Percentiles rank a stretch among this genome's conserved stretches.
Evolutionary conservation across 2,888 invertebrate species (phyloP).

Genomic region (Eristalis intricaria): DNA sequence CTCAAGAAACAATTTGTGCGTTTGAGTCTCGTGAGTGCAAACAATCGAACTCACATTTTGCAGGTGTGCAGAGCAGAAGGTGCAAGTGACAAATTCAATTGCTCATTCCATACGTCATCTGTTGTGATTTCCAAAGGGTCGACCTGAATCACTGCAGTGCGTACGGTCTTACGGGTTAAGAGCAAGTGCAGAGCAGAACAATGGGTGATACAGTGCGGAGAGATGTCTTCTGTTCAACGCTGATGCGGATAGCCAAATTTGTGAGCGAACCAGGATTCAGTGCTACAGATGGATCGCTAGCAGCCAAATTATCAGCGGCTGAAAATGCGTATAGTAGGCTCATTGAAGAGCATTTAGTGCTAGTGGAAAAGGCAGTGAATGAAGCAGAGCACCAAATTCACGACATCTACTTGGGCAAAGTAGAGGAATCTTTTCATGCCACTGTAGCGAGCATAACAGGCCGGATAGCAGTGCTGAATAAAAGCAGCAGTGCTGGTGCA

Average conservation of each 20-base stretch:
- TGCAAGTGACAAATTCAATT: background rate
- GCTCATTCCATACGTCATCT: constrained; percentile 3
- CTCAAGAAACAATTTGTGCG: background rate
- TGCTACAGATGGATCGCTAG: background rate
- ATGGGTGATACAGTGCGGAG: constrained; percentile 16
- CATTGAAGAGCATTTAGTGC: constrained; percentile 6
- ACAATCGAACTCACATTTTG: background rate
- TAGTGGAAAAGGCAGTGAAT: constrained; percentile 13
- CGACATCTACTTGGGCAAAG: background rate
- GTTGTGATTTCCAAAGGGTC: constrained; percentile 19
- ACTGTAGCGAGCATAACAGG: background rate
- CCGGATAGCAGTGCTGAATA: background rate
- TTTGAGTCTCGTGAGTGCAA: constrained; percentile 1
- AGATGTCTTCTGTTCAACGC: constrained; percentile 15
- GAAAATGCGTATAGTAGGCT: background rate
- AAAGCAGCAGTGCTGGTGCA: background rate
- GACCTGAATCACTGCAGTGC: constrained; percentile 10
- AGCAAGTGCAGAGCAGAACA: background rate
- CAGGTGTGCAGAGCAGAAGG: background rate
- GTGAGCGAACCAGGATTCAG: background rate
- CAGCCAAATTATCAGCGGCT: constrained; percentile 7
- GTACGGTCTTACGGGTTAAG: constrained; percentile 17
- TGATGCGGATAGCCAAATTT: background rate
- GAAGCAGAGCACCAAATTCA: constrained; percentile 5
- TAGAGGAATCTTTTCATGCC: background rate